Percentiles rank a stretch among this genome's conserved stretches.
phyloP scores from a whole-genome alignment of 2,113 vertebrate genomes.

The Bucco capensis region DNA sequence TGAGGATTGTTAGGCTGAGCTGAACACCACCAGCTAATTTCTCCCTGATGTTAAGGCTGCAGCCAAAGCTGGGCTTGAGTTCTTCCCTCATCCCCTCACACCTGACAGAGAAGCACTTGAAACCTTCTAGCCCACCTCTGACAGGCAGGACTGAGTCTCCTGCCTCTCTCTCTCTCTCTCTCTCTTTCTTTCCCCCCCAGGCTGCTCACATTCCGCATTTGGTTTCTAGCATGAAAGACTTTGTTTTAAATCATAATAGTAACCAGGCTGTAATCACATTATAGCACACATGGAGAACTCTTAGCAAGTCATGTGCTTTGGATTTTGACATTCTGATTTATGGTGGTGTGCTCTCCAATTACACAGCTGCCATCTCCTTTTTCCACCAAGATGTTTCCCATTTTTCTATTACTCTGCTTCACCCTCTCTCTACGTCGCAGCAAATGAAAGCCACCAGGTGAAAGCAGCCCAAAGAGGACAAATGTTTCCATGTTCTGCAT shows the following conservation, averaged over 20 bases:
- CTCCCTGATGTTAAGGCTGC: conserved; percentile 72
- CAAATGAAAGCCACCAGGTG: conserved; percentile 81
- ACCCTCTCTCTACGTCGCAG: conserved; percentile 75
- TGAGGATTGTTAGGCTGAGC: conserved; percentile 66
- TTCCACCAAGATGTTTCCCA: conserved; percentile 82
- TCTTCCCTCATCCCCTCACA: conserved; percentile 55
- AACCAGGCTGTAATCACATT: conserved; percentile 98
- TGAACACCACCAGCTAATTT: conserved; percentile 69
- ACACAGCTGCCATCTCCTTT: conserved; percentile 94
- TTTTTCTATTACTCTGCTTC: conserved; percentile 80
- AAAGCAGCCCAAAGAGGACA: conserved; percentile 71
- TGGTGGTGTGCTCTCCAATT: conserved; percentile 84
- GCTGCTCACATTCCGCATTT: conserved; percentile 81
- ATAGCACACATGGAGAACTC: conserved; percentile 95
- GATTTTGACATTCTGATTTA: conserved; percentile 92
- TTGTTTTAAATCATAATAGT: conserved; percentile 99
- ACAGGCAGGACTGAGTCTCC: conserved; percentile 65
- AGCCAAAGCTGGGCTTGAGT: conserved; percentile 46
- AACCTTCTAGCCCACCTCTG: conserved; percentile 72
- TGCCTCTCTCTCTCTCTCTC: conserved; percentile 67
- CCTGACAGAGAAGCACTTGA: conserved; percentile 71
- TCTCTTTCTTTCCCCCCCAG: conserved; percentile 73
- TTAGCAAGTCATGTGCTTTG: conserved; percentile 95
- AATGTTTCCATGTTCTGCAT: conserved; percentile 76
- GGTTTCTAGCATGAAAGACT: conserved; percentile 90